Evolutionary conservation across 2,113 vertebrate species (phyloP).

Genomic region (Gymnobelideus leadbeateri): DNA sequence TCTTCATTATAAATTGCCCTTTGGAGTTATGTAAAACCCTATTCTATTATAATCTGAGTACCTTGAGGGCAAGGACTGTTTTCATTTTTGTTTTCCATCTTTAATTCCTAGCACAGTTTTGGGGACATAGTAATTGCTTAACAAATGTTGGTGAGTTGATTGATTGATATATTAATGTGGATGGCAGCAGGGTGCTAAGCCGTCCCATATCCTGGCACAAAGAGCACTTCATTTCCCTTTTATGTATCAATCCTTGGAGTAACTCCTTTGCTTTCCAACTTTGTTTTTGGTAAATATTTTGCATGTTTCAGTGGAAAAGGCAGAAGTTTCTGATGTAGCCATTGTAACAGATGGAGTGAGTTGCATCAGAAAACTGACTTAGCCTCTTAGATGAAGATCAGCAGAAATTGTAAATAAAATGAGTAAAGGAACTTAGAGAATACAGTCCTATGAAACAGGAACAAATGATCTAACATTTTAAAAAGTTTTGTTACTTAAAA

Average conservation of each 20-base stretch:
- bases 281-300: not conserved
- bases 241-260: not conserved
- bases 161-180: not conserved
- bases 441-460: not conserved
- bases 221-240: not conserved
- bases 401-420: slow-evolving; percentile 11
- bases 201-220: not conserved
- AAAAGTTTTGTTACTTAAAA: not conserved
- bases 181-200: not conserved
- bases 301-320: not conserved
- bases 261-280: not conserved
- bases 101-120: not conserved
- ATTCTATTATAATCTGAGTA: not conserved
- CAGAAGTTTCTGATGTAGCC: not conserved
- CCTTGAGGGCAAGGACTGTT: not conserved
- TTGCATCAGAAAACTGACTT: not conserved
- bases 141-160: not conserved
- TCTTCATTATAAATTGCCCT: not conserved
- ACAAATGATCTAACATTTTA: not conserved
- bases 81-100: not conserved
- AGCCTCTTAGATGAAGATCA: slow-evolving; percentile 3
- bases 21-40: not conserved
- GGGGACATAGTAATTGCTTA: not conserved
- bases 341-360: not conserved
- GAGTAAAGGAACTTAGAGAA: not conserved